Conservation (phyloP, 2,888 invertebrate genomes). For the Siphlonurus alternatus region DNA sequence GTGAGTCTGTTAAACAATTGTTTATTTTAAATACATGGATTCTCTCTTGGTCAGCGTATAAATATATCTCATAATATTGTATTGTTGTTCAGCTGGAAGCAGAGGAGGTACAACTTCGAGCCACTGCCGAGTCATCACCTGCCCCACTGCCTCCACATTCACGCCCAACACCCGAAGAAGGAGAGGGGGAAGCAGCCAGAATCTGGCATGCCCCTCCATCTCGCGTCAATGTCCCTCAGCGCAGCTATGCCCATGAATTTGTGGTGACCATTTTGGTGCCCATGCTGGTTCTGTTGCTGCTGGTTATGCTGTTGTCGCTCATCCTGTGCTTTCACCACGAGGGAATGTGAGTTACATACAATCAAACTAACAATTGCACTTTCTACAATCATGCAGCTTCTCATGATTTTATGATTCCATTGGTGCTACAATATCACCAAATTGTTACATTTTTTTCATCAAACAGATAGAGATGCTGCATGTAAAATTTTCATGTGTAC, state of each 20-base stretch:
- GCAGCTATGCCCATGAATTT: conserved; percentile 52
- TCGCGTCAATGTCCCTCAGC: conserved; percentile 35
- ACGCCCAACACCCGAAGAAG: neutral
- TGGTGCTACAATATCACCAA: neutral
- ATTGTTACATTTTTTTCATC: conserved; percentile 6
- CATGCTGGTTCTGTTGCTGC: conserved; percentile 43
- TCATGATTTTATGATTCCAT: conserved; percentile 10
- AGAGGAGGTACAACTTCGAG: neutral
- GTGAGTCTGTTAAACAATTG: no score
- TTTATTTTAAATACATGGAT: no score
- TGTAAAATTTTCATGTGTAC: no score
- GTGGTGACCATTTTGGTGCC: conserved; percentile 54
- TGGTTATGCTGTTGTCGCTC: conserved; percentile 48
- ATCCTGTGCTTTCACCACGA: conserved; percentile 61
- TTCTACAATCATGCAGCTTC: conserved; percentile 4
- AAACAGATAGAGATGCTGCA: no score
- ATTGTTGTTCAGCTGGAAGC: conserved; percentile 1
- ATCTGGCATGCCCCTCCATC: conserved; percentile 6
- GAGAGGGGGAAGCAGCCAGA: conserved; percentile 6
- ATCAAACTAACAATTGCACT: neutral
- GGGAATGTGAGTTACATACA: conserved; percentile 48
- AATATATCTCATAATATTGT: no score
- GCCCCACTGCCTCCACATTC: neutral
- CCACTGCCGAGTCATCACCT: neutral
- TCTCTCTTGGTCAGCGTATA: no score